Evolutionary conservation across 2,797 vertebrate species (phyloP), one percentile per base, ranked within the genome.

Genomic region (Myripristis murdjan): DNA sequence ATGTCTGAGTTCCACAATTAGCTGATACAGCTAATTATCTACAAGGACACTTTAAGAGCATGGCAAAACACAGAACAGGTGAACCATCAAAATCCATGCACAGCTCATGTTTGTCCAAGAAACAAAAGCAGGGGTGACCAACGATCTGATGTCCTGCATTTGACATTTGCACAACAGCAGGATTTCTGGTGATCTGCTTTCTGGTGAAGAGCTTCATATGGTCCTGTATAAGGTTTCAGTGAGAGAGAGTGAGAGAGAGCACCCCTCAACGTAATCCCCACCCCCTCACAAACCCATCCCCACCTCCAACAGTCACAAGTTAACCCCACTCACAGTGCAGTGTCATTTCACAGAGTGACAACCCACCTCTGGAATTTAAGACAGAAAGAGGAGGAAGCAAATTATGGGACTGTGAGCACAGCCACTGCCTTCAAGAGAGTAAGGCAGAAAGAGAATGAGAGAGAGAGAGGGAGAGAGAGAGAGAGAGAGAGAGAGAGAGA

Each of bases 351-450:
- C 89, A 64, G 71, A 85, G 79, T 85, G 85, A 87, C 88, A 94
- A 86, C 85, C 87, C 84, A 88, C 82, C 86, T 88, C 90, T 92
- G 91, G 90, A 92, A 92, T 92, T 92, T 91, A 79, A 90, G 74
- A 76, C 76, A 70, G 84, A 73, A 74, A 81, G 75, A 83, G 75
- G 66, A 81, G 75, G 77, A 80, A 85, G 85, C 57, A 85, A 75
- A 85, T 84, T 79, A 81, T 89, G 86, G 81, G 82, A 88, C 75
- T 75, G 37, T 69, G 73, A 82, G 70, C 72, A 23, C 31, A 26
- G 64, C 76, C 73, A 75, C 73, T 82, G 65, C 65, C 58, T 9
- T 75, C 18, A 22, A 57, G 31, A 59, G 48, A 56, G 49, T 57
- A 56, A 60, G 39, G 41, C 41, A 56, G 46, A 69, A 16, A 46